These are phyloP conservation scores for Campylorhamphus procurvoides DNA, from an alignment of 2,113 vertebrate species.

Conservation along the genomic window DNA sequence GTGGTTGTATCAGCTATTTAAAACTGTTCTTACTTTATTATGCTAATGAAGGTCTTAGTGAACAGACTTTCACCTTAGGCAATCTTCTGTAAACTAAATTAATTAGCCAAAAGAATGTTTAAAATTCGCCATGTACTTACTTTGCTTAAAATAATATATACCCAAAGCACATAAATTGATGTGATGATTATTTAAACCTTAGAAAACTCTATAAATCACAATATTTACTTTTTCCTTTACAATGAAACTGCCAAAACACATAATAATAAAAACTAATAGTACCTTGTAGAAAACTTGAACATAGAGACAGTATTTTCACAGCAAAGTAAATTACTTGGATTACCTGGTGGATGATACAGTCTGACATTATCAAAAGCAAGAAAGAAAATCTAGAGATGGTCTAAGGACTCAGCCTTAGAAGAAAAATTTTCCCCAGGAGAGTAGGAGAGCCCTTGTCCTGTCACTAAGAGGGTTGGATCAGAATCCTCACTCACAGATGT, in stretches of 20 bases:
- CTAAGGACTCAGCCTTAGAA: neutral
- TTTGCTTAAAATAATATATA: neutral
- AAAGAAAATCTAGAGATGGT: neutral
- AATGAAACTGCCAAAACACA: neutral
- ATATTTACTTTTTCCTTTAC: neutral
- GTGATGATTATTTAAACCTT: neutral
- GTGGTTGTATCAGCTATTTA: neutral
- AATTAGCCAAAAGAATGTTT: neutral
- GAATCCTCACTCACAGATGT: neutral
- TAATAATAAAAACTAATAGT: neutral
- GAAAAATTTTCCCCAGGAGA: neutral
- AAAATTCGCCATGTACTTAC: neutral
- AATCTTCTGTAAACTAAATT: conserved; percentile 1
- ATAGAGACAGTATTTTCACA: neutral
- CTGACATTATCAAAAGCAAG: neutral
- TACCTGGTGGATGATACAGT: neutral
- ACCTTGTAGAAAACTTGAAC: neutral
- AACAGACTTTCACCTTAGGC: conserved; percentile 14
- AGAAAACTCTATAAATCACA: neutral
- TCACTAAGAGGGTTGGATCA: neutral
- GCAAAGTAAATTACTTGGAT: neutral
- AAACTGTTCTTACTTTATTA: neutral
- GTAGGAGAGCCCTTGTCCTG: neutral
- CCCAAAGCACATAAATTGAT: neutral
- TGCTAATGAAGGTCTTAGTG: neutral